Evolutionary conservation across 2,797 vertebrate genomes (phyloP).

Genomic region (Sylvilagus floridanus): DNA sequence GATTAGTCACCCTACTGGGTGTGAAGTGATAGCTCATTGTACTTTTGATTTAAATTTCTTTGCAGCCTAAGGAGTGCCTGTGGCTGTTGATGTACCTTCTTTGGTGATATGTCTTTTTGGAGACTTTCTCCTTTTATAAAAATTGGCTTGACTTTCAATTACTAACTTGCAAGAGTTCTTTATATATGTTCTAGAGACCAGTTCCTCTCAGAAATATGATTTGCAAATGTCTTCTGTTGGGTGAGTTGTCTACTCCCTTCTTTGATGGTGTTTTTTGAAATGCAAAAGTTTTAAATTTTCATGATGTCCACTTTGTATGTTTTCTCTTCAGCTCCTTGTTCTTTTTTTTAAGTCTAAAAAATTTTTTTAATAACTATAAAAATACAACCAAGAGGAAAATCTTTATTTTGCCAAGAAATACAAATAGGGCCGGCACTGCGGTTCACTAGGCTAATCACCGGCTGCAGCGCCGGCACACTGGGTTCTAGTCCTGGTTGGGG

Average conservation of each 20-base stretch:
- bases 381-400: background rate
- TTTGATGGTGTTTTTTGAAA: background rate
- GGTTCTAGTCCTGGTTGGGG: too few species aligned
- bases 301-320: background rate
- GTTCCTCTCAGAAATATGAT: background rate
- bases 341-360: background rate
- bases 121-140: background rate
- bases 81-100: background rate
- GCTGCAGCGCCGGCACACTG: too few species aligned
- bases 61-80: background rate
- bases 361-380: slow-evolving; percentile 16
- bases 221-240: background rate
- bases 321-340: background rate
- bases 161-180: background rate
- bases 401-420: slow-evolving; percentile 79
- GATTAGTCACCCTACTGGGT: background rate
- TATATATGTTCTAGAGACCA: background rate
- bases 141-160: background rate
- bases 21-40: background rate
- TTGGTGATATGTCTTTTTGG: background rate
- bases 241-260: background rate
- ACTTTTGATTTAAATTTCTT: background rate
- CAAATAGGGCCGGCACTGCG: background rate
- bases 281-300: background rate
- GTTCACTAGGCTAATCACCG: too few species aligned